Percentiles rank a stretch among this genome's conserved stretches.
These are phyloP conservation scores for Antennarius striatus DNA, from an alignment of 2,113 vertebrate species.

Conservation along the genomic window DNA sequence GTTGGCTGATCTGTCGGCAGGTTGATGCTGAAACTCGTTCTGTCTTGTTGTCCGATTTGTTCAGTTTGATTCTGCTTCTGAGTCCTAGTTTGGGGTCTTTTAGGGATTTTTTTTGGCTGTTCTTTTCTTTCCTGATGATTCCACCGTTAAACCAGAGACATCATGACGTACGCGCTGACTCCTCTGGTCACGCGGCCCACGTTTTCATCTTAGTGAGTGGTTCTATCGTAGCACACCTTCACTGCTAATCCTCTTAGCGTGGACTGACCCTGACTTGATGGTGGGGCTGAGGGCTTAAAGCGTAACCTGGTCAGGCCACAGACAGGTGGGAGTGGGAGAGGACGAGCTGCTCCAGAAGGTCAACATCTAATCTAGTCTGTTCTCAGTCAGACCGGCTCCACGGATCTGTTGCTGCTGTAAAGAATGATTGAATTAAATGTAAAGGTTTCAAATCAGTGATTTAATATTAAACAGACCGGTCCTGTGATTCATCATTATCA, in stretches of 20 bases:
- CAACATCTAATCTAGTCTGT: conserved; percentile 13
- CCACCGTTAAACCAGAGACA: no score
- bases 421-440: background rate
- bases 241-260: conserved; percentile 65
- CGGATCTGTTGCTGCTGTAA: conserved; percentile 2
- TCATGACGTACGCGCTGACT: conserved; percentile 15
- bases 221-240: conserved; percentile 36
- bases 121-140: no score
- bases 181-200: conserved; percentile 6
- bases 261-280: conserved; percentile 51
- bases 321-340: conserved; percentile 41
- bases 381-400: background rate
- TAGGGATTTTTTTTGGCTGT: no score
- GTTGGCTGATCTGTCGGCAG: no score
- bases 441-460: no score
- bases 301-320: conserved; percentile 38
- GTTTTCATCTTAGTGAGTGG: conserved; percentile 35
- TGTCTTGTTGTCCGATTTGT: no score
- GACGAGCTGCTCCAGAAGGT: conserved; percentile 25
- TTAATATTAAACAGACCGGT: no score
- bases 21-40: no score
- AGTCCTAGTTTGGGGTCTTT: no score
- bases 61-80: no score
- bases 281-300: conserved; percentile 38
- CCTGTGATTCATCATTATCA: no score